Percentiles rank a stretch among this genome's conserved stretches.
These are phyloP conservation scores for Tenthredo mesomela DNA, from an alignment of 2,888 invertebrate genomes.

Conservation along the genomic window DNA sequence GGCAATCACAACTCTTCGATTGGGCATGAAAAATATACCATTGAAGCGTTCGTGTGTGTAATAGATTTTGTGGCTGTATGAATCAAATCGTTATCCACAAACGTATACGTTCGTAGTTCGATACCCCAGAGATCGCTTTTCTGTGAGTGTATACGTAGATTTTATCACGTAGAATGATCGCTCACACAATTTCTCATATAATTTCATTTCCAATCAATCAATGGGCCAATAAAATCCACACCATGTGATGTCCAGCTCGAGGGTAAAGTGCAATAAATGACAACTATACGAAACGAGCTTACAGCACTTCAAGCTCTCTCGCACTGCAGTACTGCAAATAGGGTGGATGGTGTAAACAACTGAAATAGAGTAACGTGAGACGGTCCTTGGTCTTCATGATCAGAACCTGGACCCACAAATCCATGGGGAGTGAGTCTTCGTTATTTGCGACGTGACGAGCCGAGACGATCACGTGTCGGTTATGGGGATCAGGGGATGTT, in stretches of 20 bases:
- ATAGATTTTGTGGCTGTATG: not conserved
- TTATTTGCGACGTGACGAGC: slow-evolving; percentile 32
- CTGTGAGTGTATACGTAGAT: not conserved
- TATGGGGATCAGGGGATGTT: slow-evolving; percentile 35
- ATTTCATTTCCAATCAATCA: slow-evolving; percentile 35
- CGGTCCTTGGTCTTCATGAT: slow-evolving; percentile 2
- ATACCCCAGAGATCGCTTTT: not conserved
- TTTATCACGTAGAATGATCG: not conserved
- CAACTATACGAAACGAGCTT: not conserved
- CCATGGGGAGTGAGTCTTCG: slow-evolving; percentile 19
- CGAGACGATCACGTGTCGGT: slow-evolving; percentile 43
- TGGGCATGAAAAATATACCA: slow-evolving; percentile 5
- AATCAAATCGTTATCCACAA: not conserved
- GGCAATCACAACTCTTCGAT: slow-evolving; percentile 32
- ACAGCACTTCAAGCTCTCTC: not conserved
- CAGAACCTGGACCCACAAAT: not conserved
- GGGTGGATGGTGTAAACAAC: slow-evolving; percentile 42
- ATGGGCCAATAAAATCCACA: not conserved
- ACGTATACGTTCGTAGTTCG: not conserved
- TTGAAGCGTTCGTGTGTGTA: not conserved
- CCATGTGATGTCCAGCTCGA: not conserved
- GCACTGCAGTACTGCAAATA: slow-evolving; percentile 19
- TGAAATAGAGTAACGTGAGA: slow-evolving; percentile 38
- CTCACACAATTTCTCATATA: not conserved
- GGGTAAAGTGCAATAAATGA: slow-evolving; percentile 15